Conservation (phyloP, 53 echinoderm and acorn worm species). For the Antedon mediterranea region DNA sequence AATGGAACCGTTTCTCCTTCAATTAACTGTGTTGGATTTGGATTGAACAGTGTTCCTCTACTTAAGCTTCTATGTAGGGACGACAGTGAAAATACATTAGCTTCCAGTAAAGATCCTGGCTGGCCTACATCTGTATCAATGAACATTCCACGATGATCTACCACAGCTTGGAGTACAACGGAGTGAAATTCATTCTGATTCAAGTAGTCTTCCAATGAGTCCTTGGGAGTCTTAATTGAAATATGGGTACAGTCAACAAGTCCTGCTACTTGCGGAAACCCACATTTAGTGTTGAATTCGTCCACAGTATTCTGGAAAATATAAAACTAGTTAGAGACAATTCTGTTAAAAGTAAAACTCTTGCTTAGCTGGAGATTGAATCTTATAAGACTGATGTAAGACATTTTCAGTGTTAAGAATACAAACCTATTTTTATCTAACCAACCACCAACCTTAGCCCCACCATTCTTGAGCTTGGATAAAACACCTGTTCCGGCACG, state of each 20-base stretch:
- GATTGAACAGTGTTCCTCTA: background rate
- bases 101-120: slow-evolving; percentile 14
- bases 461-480: too few relatives aligned
- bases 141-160: background rate
- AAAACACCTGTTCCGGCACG: too few relatives aligned
- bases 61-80: background rate
- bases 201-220: slow-evolving; percentile 6
- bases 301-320: background rate
- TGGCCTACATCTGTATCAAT: background rate
- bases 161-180: slow-evolving; percentile 9
- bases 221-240: slow-evolving; percentile 2
- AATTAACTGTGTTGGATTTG: background rate
- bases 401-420: too few relatives aligned
- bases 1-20: background rate
- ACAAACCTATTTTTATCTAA: too few relatives aligned
- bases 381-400: too few relatives aligned
- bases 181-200: slow-evolving; percentile 9
- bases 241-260: slow-evolving; percentile 3
- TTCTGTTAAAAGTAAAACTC: too few relatives aligned
- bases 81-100: slow-evolving; percentile 2
- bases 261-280: slow-evolving; percentile 12
- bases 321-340: too few relatives aligned
- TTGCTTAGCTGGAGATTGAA: too few relatives aligned
- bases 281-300: background rate
- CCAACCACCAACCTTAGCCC: too few relatives aligned